Evolutionary conservation across 2,797 vertebrate species (phyloP).

Genomic region (Paramormyrops hopkinsi): DNA sequence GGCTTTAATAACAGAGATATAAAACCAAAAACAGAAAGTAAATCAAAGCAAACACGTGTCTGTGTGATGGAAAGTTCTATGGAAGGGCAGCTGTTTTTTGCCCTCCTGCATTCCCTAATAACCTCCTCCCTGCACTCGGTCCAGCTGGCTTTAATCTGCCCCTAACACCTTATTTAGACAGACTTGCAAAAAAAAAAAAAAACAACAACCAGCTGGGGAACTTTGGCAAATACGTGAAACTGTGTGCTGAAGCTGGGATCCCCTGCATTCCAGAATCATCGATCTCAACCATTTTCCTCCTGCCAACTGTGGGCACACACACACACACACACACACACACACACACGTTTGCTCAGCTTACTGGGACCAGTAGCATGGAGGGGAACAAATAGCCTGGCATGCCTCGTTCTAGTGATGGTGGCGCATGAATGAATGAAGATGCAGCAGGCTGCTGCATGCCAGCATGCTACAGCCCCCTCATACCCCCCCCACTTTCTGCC

Average conservation of each 20-base stretch:
- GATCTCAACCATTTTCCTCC: not conserved
- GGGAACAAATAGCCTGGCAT: not conserved
- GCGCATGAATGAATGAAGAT: constrained; percentile 9
- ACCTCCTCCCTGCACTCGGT: not conserved
- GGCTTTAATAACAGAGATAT: not conserved
- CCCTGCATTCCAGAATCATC: not conserved
- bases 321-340: not conserved
- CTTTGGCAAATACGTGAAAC: not conserved
- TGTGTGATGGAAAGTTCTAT: not conserved
- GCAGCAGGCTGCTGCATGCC: not conserved
- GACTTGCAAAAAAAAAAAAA: not conserved
- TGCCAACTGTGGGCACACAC: not conserved
- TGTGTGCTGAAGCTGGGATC: not conserved
- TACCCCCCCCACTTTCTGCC: constrained; percentile 18
- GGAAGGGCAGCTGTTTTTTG: not conserved
- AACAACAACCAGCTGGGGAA: not conserved
- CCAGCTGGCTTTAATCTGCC: not conserved
- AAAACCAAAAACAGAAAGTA: not conserved
- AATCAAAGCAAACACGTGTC: not conserved
- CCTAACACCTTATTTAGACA: not conserved
- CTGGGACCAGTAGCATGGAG: not conserved
- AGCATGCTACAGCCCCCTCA: constrained; percentile 22
- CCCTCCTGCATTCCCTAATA: not conserved
- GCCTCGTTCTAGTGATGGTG: not conserved
- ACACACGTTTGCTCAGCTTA: not conserved